phyloP scores from a whole-genome alignment of 2,888 invertebrate genomes.

The Lumbricus terrestris region DNA sequence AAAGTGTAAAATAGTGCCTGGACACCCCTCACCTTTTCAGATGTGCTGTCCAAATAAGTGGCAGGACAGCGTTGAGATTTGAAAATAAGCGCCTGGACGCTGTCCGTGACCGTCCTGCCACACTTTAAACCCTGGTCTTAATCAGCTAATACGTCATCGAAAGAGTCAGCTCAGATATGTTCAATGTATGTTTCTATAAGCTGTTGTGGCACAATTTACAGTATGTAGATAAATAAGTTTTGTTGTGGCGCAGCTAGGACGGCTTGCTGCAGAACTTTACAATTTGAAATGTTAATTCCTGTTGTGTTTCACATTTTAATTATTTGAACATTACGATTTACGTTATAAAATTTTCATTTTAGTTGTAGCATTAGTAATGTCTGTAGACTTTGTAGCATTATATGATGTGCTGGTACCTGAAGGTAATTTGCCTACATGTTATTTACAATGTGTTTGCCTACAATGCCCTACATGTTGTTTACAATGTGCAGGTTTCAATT shows the following conservation, averaged over 20 bases:
- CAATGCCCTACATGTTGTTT: too few species aligned
- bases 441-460: too few species aligned
- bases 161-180: too few species aligned
- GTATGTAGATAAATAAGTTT: not conserved
- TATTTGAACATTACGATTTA: not conserved
- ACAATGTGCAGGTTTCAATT: not conserved
- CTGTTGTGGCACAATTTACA: not conserved
- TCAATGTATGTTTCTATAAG: not conserved
- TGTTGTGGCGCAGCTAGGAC: not conserved
- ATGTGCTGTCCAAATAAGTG: too few species aligned
- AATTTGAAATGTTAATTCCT: slow-evolving; percentile 6
- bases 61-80: too few species aligned
- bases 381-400: not conserved
- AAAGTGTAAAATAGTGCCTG: too few species aligned
- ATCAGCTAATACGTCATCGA: too few species aligned
- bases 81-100: too few species aligned
- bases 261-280: not conserved
- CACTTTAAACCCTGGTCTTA: too few species aligned
- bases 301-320: not conserved
- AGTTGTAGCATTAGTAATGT: too few species aligned
- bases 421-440: not conserved
- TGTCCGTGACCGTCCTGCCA: too few species aligned
- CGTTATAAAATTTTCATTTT: not conserved
- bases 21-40: too few species aligned
- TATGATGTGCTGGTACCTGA: not conserved